phyloP scores from a whole-genome alignment of 2,888 invertebrate genomes.

The Tinea trinotella region DNA sequence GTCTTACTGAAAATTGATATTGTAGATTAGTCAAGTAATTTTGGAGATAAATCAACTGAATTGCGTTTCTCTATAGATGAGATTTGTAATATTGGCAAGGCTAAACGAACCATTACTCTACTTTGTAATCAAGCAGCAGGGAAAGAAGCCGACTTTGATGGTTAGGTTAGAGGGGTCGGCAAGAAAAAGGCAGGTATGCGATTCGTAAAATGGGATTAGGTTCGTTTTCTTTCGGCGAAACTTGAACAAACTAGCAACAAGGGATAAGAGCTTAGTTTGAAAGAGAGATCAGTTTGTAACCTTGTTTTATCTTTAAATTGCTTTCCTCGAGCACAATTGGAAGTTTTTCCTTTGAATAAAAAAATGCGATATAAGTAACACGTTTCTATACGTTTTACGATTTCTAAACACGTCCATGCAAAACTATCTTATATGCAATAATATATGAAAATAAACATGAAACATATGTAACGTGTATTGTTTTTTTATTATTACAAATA shows the following conservation, averaged over 20 bases:
- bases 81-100: neutral
- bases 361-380: neutral
- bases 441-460: neutral
- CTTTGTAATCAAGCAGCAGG: slow-evolving; percentile 4
- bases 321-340: neutral
- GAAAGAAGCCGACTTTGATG: neutral
- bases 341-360: neutral
- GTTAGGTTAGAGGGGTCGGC: neutral
- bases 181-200: slow-evolving; percentile 3
- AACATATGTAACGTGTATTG: neutral
- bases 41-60: slow-evolving; percentile 32
- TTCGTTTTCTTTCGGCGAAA: slow-evolving; percentile 14
- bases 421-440: neutral
- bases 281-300: slow-evolving; percentile 16
- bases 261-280: slow-evolving; percentile 16
- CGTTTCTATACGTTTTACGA: neutral
- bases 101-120: slow-evolving; percentile 13
- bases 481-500: neutral
- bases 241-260: slow-evolving; percentile 17
- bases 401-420: neutral
- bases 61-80: slow-evolving; percentile 27
- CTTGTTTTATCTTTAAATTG: slow-evolving; percentile 16
- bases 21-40: slow-evolving; percentile 19
- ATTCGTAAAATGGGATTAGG: slow-evolving; percentile 16
- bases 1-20: no score